A percentile compares a stretch with the other conserved stretches of the same genome.
Evolutionary conservation across 2,888 invertebrate species (phyloP).

Genomic region (Drosophila limbata): DNA sequence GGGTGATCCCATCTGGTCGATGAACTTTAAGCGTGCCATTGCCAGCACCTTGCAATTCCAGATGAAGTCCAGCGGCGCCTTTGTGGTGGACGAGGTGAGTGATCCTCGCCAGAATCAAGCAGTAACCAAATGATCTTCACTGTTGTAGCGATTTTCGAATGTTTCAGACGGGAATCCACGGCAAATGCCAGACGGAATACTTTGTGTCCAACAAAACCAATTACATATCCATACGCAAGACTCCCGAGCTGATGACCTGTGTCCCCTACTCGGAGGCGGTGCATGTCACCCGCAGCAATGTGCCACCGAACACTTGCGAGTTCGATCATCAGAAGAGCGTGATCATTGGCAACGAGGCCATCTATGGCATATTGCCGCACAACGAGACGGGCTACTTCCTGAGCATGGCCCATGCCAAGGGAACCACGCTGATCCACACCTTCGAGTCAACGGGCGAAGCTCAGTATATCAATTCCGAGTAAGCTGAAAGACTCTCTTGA

Average conservation of each 20-base stretch:
- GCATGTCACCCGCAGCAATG: conserved; percentile 84
- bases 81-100: conserved; percentile 85
- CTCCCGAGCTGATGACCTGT: conserved; percentile 85
- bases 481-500: conserved; percentile 34
- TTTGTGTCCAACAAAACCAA: conserved; percentile 85
- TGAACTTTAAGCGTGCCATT: conserved; percentile 89
- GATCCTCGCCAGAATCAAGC: background rate
- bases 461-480: conserved; percentile 85
- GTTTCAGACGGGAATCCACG: conserved; percentile 87
- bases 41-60: conserved; percentile 89
- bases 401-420: conserved; percentile 84
- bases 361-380: conserved; percentile 83
- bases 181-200: conserved; percentile 86
- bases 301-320: conserved; percentile 84
- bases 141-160: background rate
- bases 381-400: conserved; percentile 83
- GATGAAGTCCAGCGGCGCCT: conserved; percentile 84
- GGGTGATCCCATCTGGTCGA: conserved; percentile 88
- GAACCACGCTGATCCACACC: conserved; percentile 85
- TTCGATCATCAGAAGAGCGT: conserved; percentile 85
- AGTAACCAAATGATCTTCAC: conserved; percentile 4
- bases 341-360: conserved; percentile 84
- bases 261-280: conserved; percentile 83
- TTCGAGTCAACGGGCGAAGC: conserved; percentile 85
- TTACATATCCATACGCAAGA: conserved; percentile 84